Base-by-base conservation (phyloP, 2,113 vertebrate species). In the Microtus pennsylvanicus region DNA sequence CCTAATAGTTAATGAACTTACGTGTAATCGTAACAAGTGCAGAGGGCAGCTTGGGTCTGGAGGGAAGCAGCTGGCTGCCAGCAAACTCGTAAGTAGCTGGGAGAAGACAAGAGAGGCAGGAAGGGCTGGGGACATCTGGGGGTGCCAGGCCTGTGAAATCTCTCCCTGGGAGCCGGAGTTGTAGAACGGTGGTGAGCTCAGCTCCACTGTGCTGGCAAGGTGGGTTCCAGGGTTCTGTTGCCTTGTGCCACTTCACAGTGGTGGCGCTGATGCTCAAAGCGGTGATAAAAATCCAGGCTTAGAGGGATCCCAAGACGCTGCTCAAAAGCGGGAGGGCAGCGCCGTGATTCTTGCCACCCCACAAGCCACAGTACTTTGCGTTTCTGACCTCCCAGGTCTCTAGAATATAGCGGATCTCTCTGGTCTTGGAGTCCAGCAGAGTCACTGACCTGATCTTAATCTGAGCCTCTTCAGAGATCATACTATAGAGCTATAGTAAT, bases 1-100 rank as follows among this genome's bases (percentile, higher is more conserved):
- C 85, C 90, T 80, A 87, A 47, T 55, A 77, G 45, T 89, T 91
- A 75, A 91, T 90, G 95, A 87, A 55, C n/a, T 38, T 67, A 1
- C 0, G 2, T 65, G 38, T 80, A n/a, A 80, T 85, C 33, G 24
- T 65, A 67, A 77, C 19, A 65, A 93, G 47, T n/a, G 9, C 42
- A 42, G 50, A 7, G 61, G 77, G 76, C 22, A 14, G 21, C 5
- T 4, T 26, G 63, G 61, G 22, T 69, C 26, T 72, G 45, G 42
- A 85, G 76, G 88, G 65, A 52, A 16, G 42, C 38, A 26, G 19
- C 47, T 85, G 92, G 38, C 28, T 45, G 45, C 50, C 30, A 61
- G 61, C n/a, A 85, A 42, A 69, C 45, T 61, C 11, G 6, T 33
- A 42, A 55, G 45, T 83, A 80, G 47, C 35, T 45, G 63, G 76